Conservation (phyloP, 2,113 vertebrate species). For the Nansenia antarctica region DNA sequence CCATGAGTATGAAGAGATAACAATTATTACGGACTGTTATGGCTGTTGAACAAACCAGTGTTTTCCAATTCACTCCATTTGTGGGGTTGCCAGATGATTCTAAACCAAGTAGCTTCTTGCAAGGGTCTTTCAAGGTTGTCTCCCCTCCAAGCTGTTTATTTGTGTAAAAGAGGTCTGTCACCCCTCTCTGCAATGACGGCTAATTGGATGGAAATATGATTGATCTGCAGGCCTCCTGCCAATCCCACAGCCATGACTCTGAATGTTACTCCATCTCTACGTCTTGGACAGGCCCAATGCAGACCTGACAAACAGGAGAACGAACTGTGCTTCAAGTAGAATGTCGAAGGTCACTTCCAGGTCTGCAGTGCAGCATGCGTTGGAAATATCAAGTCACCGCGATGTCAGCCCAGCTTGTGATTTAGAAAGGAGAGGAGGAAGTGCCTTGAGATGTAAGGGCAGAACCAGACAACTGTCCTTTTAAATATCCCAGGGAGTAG, state of each 20-base stretch:
- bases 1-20: neutral
- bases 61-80: conserved; percentile 6
- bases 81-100: conserved; percentile 8
- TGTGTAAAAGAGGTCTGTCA: conserved; percentile 51
- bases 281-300: neutral
- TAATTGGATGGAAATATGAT: conserved; percentile 57
- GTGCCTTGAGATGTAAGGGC: conserved; percentile 1
- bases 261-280: conserved; percentile 25
- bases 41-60: neutral
- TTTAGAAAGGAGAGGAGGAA: neutral
- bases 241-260: conserved; percentile 34
- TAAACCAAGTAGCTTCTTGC: conserved; percentile 15
- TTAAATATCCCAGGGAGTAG: neutral
- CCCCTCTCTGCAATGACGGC: conserved; percentile 23
- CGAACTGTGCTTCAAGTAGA: conserved; percentile 43
- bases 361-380: conserved; percentile 19
- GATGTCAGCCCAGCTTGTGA: conserved; percentile 8
- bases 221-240: conserved; percentile 38
- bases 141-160: conserved; percentile 43
- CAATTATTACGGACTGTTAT: neutral
- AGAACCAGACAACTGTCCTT: neutral
- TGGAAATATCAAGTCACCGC: conserved; percentile 19
- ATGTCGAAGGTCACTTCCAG: conserved; percentile 45
- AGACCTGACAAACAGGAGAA: neutral
- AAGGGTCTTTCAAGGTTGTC: conserved; percentile 32